Conservation (phyloP, 2,113 vertebrate genomes). For the Amphilophus citrinellus region DNA sequence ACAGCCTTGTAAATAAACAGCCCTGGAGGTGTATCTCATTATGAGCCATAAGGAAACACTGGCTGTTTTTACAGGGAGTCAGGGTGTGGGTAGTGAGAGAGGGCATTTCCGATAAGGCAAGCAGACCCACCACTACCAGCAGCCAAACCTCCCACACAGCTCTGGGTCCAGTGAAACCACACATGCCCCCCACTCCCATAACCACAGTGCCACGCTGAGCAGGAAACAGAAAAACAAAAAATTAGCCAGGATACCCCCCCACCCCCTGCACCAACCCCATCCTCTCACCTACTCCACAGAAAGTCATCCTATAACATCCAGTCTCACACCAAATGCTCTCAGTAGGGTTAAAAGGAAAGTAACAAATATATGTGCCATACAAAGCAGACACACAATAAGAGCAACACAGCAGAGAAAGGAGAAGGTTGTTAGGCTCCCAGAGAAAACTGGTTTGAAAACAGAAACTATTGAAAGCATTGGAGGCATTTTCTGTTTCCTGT, state of each 20-base stretch:
- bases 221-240: slow-evolving; percentile 51
- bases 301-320: neutral
- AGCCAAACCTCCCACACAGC: slow-evolving; percentile 73
- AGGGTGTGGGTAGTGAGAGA: slow-evolving; percentile 32
- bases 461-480: neutral
- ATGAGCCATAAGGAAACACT: slow-evolving; percentile 63
- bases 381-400: neutral
- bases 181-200: slow-evolving; percentile 51
- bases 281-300: neutral
- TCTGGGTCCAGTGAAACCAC: slow-evolving; percentile 67
- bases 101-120: slow-evolving; percentile 66
- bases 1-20: slow-evolving; percentile 64
- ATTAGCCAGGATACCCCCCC: neutral
- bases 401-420: neutral
- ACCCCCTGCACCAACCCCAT: neutral
- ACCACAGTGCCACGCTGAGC: slow-evolving; percentile 28
- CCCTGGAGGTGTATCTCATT: slow-evolving; percentile 70
- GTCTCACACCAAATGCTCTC: neutral
- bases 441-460: neutral
- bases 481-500: rapidly evolving
- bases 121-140: slow-evolving; percentile 55
- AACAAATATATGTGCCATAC: neutral
- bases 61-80: slow-evolving; percentile 56
- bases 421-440: neutral
- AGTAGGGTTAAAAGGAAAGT: neutral